These are phyloP conservation scores for Argyresthia albistria DNA, from an alignment of 2,888 invertebrate genomes.

Conservation along the genomic window DNA sequence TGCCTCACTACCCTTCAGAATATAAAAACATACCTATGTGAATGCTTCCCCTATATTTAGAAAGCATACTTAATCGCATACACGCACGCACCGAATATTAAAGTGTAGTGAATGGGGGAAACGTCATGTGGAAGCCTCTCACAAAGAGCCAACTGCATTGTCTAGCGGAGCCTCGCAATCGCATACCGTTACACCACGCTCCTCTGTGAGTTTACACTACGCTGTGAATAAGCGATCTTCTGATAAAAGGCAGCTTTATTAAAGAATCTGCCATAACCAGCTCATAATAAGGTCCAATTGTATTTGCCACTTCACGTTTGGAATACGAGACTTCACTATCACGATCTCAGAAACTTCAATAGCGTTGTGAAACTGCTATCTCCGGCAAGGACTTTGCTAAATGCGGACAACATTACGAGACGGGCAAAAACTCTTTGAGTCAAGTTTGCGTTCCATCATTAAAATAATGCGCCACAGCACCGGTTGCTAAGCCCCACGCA, in stretches of 20 bases:
- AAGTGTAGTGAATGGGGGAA: constrained; percentile 52
- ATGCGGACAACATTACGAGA: not conserved
- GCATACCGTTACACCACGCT: constrained; percentile 38
- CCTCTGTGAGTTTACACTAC: constrained; percentile 5
- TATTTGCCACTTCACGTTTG: constrained; percentile 16
- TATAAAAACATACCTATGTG: constrained; percentile 51
- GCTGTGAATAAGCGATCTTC: constrained; percentile 20
- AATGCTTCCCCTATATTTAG: constrained; percentile 58
- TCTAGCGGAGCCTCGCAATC: constrained; percentile 25
- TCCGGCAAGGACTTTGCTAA: not conserved
- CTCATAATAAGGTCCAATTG: constrained; percentile 14
- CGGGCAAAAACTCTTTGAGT: constrained; percentile 28
- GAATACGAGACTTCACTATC: not conserved
- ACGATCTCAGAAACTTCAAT: not conserved
- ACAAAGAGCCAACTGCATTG: constrained; percentile 45
- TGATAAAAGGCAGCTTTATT: constrained; percentile 17
- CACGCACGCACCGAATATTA: constrained; percentile 62
- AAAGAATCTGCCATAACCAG: constrained; percentile 11
- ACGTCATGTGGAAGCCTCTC: constrained; percentile 62
- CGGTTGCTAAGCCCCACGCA: constrained; percentile 60
- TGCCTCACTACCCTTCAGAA: constrained; percentile 39
- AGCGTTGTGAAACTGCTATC: no score
- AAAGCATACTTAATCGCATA: constrained; percentile 64
- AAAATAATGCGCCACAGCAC: constrained; percentile 45
- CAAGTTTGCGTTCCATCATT: constrained; percentile 40